These are phyloP conservation scores for Anastatus disparis DNA, from an alignment of 1,140 invertebrate genomes.

Conservation along the genomic window DNA sequence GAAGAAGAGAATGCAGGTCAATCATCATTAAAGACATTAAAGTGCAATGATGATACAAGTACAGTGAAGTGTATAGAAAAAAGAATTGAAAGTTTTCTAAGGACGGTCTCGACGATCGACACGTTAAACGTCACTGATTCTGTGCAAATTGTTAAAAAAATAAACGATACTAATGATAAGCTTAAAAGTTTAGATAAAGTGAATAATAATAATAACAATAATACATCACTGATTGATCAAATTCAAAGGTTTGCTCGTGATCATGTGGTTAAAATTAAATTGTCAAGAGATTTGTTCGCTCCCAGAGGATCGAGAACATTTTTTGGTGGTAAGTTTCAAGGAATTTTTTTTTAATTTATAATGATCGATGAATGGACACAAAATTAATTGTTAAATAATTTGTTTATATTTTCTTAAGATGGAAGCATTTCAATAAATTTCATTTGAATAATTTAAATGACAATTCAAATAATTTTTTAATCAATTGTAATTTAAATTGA, in stretches of 20 bases:
- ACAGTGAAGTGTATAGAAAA: constrained; percentile 45
- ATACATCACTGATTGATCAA: constrained; percentile 53
- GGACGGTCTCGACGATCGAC: constrained; percentile 47
- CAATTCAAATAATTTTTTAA: too few species aligned
- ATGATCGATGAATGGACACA: too few species aligned
- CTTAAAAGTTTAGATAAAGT: constrained; percentile 5
- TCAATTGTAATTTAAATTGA: too few species aligned
- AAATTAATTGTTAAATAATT: too few species aligned
- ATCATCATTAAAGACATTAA: background rate
- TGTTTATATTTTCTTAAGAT: too few species aligned
- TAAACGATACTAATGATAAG: constrained; percentile 32
- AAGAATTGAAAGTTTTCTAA: constrained; percentile 47
- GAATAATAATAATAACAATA: background rate
- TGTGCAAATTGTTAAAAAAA: constrained; percentile 53
- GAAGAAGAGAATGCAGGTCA: background rate
- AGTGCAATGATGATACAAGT: constrained; percentile 22
- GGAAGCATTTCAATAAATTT: too few species aligned
- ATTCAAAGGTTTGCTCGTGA: constrained; percentile 58
- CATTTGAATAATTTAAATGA: too few species aligned
- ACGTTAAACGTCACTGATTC: constrained; percentile 56
- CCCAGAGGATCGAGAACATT: constrained; percentile 60
- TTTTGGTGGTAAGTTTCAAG: constrained; percentile 43
- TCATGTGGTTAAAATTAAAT: constrained; percentile 59
- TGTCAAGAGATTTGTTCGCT: constrained; percentile 53
- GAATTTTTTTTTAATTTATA: too few species aligned